phyloP scores from a whole-genome alignment of 2,113 vertebrate species.

The Hirundichthys speculiger region DNA sequence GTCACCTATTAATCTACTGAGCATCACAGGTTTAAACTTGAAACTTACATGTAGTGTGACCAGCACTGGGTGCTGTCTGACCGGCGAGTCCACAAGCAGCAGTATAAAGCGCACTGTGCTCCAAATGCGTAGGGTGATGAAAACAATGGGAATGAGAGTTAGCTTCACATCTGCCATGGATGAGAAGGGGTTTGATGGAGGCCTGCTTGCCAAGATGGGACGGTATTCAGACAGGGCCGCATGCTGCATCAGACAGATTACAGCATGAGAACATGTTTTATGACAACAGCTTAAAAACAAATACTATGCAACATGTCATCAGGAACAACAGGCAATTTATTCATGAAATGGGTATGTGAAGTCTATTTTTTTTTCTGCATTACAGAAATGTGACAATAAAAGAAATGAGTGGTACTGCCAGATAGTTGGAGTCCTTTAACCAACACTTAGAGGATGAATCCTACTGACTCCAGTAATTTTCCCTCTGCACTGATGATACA shows the following conservation, averaged over 20 bases:
- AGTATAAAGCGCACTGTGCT: conserved; percentile 93
- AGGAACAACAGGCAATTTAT: not conserved
- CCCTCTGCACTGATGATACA: no score
- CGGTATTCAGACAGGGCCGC: conserved; percentile 92
- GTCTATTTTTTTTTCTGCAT: no score
- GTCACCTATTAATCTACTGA: no score
- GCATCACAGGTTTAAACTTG: not conserved
- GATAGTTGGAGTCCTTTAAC: no score
- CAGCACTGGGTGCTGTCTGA: conserved; percentile 82
- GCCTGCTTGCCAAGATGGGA: conserved; percentile 83
- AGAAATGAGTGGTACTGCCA: no score
- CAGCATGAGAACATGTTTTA: not conserved
- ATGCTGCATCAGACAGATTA: conserved; percentile 77
- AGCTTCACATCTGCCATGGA: conserved; percentile 89
- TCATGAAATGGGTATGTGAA: no score
- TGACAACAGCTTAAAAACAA: not conserved
- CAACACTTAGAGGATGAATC: no score
- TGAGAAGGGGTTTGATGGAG: conserved; percentile 69
- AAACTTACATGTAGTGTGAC: conserved; percentile 90
- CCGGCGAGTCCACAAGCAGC: conserved; percentile 84
- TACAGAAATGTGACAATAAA: no score
- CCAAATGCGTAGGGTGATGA: conserved; percentile 92
- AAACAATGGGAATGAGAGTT: conserved; percentile 92
- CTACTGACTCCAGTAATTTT: no score
- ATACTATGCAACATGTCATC: not conserved